Evolutionary conservation across 2,797 vertebrate genomes (phyloP).

Genomic region (Syncerus caffer): DNA sequence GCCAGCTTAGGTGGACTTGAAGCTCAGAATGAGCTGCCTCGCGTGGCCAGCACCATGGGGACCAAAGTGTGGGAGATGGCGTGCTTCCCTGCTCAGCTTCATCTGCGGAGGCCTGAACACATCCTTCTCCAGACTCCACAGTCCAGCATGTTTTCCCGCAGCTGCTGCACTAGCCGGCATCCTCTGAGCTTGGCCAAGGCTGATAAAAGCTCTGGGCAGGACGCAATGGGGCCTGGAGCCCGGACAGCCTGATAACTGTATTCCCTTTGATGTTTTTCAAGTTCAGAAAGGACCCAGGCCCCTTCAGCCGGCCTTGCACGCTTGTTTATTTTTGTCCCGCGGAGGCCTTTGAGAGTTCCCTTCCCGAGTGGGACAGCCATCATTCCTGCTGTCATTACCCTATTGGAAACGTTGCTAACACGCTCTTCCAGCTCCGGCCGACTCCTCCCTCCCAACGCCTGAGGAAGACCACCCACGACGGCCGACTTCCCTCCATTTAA

Average conservation of each 20-base stretch:
- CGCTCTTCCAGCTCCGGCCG: not conserved
- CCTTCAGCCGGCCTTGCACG: not conserved
- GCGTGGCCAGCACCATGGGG: not conserved
- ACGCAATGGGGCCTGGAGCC: conserved; percentile 23
- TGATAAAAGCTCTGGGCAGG: not conserved
- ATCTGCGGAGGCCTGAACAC: accelerated
- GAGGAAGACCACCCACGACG: not conserved
- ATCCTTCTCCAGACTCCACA: accelerated
- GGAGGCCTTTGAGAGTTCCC: conserved; percentile 56
- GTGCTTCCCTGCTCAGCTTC: not conserved
- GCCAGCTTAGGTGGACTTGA: accelerated
- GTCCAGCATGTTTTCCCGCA: not conserved
- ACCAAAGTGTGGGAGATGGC: not conserved
- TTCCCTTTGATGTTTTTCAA: conserved; percentile 60
- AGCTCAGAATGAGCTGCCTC: not conserved
- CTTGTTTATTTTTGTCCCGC: conserved; percentile 70
- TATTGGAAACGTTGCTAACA: conserved; percentile 57
- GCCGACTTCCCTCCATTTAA: not conserved
- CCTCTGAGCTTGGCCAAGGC: not conserved
- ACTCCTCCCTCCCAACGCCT: not conserved
- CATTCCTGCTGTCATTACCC: conserved; percentile 63
- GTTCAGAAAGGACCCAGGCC: conserved; percentile 44
- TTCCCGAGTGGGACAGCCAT: conserved; percentile 60
- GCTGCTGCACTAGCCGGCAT: not conserved
- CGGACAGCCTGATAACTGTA: conserved; percentile 29